Base-by-base conservation (phyloP, 2,113 vertebrate genomes). In the Heterochromis multidens region DNA sequence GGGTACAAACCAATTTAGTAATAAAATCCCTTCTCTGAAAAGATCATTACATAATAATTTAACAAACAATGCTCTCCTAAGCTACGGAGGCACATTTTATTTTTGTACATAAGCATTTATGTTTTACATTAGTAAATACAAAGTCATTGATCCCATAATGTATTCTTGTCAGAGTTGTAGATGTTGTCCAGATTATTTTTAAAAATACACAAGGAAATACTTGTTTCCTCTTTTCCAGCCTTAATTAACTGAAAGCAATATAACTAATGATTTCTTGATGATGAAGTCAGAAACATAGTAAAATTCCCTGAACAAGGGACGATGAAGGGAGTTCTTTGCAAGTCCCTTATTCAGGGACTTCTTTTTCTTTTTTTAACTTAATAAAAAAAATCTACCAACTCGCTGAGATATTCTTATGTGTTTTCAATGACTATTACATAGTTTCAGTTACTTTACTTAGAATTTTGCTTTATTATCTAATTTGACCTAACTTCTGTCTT, bases 1-100 rank as follows among this genome's bases (percentile, higher is more conserved):
- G 25, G 80, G 59, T 29, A 77, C 58, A 83, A 79, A 72, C 52
- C 60, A 74, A 87, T 89, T 87, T 59, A 70, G 65, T 89, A 86
- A 85, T 80, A 27, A 9, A 59, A 63, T 90, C 17, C 52, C 77
- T 85, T 67, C 81, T 7, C 77, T 58, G 16, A 49, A 56, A 89
- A 82, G 77, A 76, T 82, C 80, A 79, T 19, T n/a, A 77, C 21
- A 72, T 63, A 74, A 74, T 25, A 74, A 77, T 60, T 67, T 49
- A 56, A 25, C 56, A 80, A 87, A 72, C 65, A 80, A 46, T 43
- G 17, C 27, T 70, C 6, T 46, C 16, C 43, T 52, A 27, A 46
- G 16, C 33, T 19, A 17, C 1, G 13, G 7, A n/a, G 31, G 56
- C 12, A 3, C 2, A 16, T 74, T 65, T 83, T 56, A 81, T 4